Evolutionary conservation across 2,888 invertebrate species (phyloP).

Genomic region (Agonum fuliginosum): DNA sequence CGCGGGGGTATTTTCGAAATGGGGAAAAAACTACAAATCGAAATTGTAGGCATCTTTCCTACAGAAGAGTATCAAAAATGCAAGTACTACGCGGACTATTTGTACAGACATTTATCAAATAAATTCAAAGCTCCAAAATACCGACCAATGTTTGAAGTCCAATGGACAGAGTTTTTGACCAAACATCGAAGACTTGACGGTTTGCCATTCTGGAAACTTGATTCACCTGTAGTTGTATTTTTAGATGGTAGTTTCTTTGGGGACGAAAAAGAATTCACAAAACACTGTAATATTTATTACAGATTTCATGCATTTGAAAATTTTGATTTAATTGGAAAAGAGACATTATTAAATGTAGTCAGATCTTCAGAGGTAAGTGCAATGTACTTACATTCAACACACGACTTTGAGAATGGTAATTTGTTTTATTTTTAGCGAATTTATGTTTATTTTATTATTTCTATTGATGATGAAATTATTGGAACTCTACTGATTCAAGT

Average conservation of each 20-base stretch:
- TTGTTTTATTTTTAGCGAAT: conserved; percentile 74
- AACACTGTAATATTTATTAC: conserved; percentile 73
- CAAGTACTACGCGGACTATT: conserved; percentile 65
- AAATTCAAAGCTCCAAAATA: conserved; percentile 67
- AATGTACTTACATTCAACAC: neutral
- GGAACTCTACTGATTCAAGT: conserved; percentile 79
- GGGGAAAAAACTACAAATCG: conserved; percentile 62
- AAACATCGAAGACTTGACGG: conserved; percentile 71
- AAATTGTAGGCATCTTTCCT: conserved; percentile 68
- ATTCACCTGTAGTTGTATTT: conserved; percentile 74
- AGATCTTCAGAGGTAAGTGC: conserved; percentile 1
- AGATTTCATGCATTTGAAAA: conserved; percentile 72
- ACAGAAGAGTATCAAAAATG: conserved; percentile 69
- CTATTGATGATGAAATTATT: conserved; percentile 71
- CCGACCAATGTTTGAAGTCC: conserved; percentile 69
- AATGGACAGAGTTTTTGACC: conserved; percentile 68
- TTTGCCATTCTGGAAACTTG: conserved; percentile 72
- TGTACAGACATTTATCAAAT: conserved; percentile 67
- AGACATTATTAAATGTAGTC: conserved; percentile 68
- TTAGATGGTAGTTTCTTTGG: conserved; percentile 75
- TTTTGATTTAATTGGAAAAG: conserved; percentile 72
- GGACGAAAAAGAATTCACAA: conserved; percentile 73
- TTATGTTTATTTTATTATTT: conserved; percentile 75
- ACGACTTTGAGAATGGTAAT: neutral
- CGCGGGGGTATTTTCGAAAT: conserved; percentile 28